Base-by-base conservation (phyloP, 2,888 invertebrate species). In the Cyaniris semiargus region DNA sequence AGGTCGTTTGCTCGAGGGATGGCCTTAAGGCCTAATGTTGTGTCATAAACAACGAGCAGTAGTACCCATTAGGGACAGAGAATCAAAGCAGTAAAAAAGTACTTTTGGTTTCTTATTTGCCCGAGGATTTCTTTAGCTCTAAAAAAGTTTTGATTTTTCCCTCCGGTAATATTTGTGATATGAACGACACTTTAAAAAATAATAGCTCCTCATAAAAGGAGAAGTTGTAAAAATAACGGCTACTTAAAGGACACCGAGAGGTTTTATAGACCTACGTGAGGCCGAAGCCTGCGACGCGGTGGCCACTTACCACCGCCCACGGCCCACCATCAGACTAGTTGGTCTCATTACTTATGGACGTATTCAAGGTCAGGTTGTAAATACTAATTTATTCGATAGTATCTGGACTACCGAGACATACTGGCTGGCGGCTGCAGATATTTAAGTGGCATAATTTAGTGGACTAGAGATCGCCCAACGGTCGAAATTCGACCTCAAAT, bases 291-390 rank as follows among this genome's bases (percentile, higher is more conserved):
- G 18, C 44, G 21, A 13, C 66, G 48, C 15, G 23, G 74, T 48
- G 74, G 74, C 23, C 74, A 74, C 66, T 66, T 31, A 66, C 74
- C 74, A 44, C 53, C 74, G 74, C 74, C 74, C 74, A 44, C 53
- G 53, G 74, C 74, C 74, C 74, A 74, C 74, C 74, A 74, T 44
- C 74, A 1, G 38, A 74, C 27, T 53, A 3, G 74, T 66, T 66
- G 66, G 66, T 66, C 27, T 66, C 18, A 66, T 66, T 74, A 18
- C 74, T 13, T n/a, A 38, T 23, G 27, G 74, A 53, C 53, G 74
- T 74, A 48, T 27, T 48, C 48, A 74, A 53, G 74, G 74, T 74
- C 74, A 44, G 48, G 53, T 53, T 74, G 74, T 74, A 74, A 72
- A 72, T 72, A 44, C 72, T 72, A 74, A 74, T 74, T 48, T 48